A percentile compares a stretch with the other conserved stretches of the same genome.
phyloP scores from a whole-genome alignment of 2,888 invertebrate species.

The Zaprionus bogoriensis region DNA sequence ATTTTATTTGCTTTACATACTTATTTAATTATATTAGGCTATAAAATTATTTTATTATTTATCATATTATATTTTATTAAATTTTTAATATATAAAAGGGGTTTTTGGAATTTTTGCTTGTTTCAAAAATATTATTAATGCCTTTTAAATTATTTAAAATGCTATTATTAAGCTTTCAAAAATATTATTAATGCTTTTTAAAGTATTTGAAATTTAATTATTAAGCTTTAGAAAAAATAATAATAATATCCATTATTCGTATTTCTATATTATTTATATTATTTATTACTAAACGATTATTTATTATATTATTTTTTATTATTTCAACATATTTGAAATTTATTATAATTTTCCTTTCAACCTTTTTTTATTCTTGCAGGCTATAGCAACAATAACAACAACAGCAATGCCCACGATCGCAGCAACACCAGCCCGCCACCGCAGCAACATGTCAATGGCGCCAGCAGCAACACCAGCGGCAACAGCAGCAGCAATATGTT shows the following conservation, averaged over 20 bases:
- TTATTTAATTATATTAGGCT: no score
- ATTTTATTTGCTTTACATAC: no score
- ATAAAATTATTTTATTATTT: no score
- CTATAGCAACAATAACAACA: slow-evolving; percentile 67
- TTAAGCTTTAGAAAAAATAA: no score
- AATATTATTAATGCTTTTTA: no score
- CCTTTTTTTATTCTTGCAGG: slow-evolving; percentile 53
- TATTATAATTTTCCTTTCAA: neutral
- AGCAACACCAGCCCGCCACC: slow-evolving; percentile 37
- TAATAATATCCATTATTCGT: neutral
- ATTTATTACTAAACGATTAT: neutral
- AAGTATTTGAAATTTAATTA: no score
- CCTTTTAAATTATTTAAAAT: no score
- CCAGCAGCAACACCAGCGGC: slow-evolving; percentile 54
- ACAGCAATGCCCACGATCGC: slow-evolving; percentile 78
- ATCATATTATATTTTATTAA: no score
- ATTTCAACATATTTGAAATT: neutral
- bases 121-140: no score
- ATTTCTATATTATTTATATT: neutral
- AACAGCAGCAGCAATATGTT: slow-evolving; percentile 58
- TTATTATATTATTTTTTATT: neutral
- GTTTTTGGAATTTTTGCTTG: no score
- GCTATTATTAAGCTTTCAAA: no score
- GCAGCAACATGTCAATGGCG: slow-evolving; percentile 34
- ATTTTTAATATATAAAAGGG: no score